Conservation (phyloP, 2,888 invertebrate species). For the Troides aeacus region DNA sequence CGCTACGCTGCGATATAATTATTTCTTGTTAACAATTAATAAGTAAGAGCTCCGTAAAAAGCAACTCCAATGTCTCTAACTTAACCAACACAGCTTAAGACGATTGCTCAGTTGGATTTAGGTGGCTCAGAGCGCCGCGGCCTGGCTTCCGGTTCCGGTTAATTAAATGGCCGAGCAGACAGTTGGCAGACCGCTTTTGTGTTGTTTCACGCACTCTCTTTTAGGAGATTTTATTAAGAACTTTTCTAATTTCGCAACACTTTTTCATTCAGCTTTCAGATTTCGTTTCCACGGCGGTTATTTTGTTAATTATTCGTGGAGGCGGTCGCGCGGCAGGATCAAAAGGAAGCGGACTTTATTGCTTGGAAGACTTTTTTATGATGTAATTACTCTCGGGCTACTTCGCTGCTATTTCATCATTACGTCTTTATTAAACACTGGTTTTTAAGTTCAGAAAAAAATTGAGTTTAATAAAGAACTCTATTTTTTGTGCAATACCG, state of each 20-base stretch:
- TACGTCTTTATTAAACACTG: background rate
- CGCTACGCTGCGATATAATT: too few relatives aligned
- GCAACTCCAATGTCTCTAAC: too few relatives aligned
- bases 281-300: constrained; percentile 3
- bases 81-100: background rate
- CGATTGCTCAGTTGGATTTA: constrained; percentile 15
- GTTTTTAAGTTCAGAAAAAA: background rate
- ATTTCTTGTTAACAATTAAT: too few relatives aligned
- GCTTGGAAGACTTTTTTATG: background rate
- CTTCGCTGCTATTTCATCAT: background rate
- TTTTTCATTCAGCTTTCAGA: constrained; percentile 11
- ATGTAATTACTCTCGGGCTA: background rate
- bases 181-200: constrained; percentile 2
- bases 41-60: too few relatives aligned
- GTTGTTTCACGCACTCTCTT: constrained; percentile 13
- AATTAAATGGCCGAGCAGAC: constrained; percentile 16
- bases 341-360: constrained; percentile 3
- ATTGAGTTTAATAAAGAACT: too few relatives aligned
- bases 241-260: constrained; percentile 3
- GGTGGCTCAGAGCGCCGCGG: constrained; percentile 10
- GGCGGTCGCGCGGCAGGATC: background rate
- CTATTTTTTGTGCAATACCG: too few relatives aligned
- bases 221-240: background rate
- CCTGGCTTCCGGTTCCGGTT: constrained; percentile 21
- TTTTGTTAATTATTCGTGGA: constrained; percentile 15